phyloP scores from a whole-genome alignment of 2,888 invertebrate genomes.

The Calameuta filiformis region DNA sequence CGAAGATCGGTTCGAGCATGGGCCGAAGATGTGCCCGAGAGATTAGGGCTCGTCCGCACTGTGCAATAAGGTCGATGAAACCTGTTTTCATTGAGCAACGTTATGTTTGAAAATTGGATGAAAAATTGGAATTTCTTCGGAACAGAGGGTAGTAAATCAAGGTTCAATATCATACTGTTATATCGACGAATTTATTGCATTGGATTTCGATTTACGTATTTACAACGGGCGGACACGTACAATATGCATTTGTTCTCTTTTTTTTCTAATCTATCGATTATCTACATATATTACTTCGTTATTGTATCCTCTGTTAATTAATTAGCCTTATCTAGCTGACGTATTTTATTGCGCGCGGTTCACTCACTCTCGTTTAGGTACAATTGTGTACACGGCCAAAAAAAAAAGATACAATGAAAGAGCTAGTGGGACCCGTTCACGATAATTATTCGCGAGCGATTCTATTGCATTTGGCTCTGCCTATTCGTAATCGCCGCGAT shows the following conservation, averaged over 20 bases:
- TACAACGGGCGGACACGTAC: slow-evolving; percentile 60
- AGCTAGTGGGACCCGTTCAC: not conserved
- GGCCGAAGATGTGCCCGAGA: slow-evolving; percentile 12
- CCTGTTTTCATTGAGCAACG: not conserved
- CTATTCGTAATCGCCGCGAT: not conserved
- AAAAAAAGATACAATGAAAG: not conserved
- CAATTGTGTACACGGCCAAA: not conserved
- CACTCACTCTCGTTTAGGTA: not conserved
- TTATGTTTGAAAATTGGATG: not conserved
- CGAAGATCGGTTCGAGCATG: slow-evolving; percentile 23
- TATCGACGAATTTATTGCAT: slow-evolving; percentile 62
- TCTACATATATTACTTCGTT: slow-evolving; percentile 58
- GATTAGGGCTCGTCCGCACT: not conserved
- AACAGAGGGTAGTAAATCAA: not conserved
- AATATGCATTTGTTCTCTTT: slow-evolving; percentile 51
- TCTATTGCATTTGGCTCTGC: not conserved
- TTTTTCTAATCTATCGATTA: slow-evolving; percentile 47
- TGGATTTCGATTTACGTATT: slow-evolving; percentile 57
- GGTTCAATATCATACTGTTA: not conserved
- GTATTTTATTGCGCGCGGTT: slow-evolving; percentile 1
- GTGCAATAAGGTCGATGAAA: not conserved
- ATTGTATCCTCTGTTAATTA: slow-evolving; percentile 24
- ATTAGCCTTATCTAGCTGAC: slow-evolving; percentile 29
- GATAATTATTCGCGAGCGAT: not conserved
- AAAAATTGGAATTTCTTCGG: not conserved